Conservation (phyloP, 2,888 invertebrate species). For the Tipula vernalis region DNA sequence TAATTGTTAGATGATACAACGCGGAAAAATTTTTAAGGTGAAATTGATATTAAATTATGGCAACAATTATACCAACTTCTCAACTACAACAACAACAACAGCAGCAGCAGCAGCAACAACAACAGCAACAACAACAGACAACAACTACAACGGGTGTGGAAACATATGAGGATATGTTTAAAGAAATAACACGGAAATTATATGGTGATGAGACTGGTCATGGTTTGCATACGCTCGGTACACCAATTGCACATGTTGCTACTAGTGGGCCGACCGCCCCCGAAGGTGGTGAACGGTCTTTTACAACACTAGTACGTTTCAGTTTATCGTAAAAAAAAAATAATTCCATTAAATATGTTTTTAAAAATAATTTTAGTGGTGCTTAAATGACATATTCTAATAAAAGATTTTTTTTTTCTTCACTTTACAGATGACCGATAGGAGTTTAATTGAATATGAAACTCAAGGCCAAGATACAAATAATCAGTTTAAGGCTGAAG, state of each 20-base stretch:
- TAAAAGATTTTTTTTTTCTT: constrained; percentile 22
- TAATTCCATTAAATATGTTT: no score
- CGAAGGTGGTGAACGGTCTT: constrained; percentile 36
- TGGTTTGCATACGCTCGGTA: constrained; percentile 36
- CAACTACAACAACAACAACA: constrained; percentile 29
- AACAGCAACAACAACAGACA: background rate
- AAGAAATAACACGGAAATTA: constrained; percentile 83
- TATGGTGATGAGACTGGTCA: constrained; percentile 66
- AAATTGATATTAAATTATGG: constrained; percentile 25
- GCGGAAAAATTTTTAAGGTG: background rate
- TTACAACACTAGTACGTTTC: constrained; percentile 34
- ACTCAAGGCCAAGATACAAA: constrained; percentile 24
- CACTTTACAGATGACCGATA: constrained; percentile 30
- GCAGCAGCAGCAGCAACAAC: constrained; percentile 34
- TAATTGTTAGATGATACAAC: background rate
- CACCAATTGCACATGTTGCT: constrained; percentile 36
- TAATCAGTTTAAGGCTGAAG: constrained; percentile 48
- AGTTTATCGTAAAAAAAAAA: background rate
- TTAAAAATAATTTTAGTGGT: background rate
- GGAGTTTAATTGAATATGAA: constrained; percentile 35
- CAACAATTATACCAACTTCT: constrained; percentile 33
- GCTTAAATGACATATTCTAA: background rate
- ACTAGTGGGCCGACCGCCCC: constrained; percentile 36
- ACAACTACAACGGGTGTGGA: constrained; percentile 14
- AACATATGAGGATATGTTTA: constrained; percentile 45